Conservation (phyloP, 2,113 vertebrate species). For the Ceuthmochares aereus region DNA sequence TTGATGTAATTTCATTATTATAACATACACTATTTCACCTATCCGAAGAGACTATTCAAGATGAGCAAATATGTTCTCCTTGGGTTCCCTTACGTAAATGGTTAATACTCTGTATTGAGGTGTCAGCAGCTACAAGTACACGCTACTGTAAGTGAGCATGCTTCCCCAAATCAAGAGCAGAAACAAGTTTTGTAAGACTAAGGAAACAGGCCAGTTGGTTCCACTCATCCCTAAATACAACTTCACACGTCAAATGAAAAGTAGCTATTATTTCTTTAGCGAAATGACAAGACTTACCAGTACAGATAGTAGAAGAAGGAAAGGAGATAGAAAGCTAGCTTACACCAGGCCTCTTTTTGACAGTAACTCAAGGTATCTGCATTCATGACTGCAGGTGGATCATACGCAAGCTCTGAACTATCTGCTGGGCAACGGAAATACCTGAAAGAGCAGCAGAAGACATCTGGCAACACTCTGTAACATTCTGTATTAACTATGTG, state of each 20-base stretch:
- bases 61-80: neutral
- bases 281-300: conserved; percentile 83
- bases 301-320: conserved; percentile 99
- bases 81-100: neutral
- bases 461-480: neutral
- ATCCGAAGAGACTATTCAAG: neutral
- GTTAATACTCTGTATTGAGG: neutral
- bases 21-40: neutral
- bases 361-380: conserved; percentile 96
- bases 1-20: neutral
- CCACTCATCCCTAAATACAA: neutral
- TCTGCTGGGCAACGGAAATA: conserved; percentile 97
- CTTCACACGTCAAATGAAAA: neutral
- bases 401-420: conserved; percentile 92
- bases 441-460: conserved; percentile 79
- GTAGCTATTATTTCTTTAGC: neutral
- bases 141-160: neutral
- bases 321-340: conserved; percentile 96
- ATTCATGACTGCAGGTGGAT: conserved; percentile 94
- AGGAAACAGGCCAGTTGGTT: neutral
- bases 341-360: conserved; percentile 98
- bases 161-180: neutral
- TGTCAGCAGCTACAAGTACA: neutral
- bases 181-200: neutral
- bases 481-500: neutral